Base-by-base conservation (phyloP, 1,140 invertebrate genomes). In the Aphaenogaster rudis region DNA sequence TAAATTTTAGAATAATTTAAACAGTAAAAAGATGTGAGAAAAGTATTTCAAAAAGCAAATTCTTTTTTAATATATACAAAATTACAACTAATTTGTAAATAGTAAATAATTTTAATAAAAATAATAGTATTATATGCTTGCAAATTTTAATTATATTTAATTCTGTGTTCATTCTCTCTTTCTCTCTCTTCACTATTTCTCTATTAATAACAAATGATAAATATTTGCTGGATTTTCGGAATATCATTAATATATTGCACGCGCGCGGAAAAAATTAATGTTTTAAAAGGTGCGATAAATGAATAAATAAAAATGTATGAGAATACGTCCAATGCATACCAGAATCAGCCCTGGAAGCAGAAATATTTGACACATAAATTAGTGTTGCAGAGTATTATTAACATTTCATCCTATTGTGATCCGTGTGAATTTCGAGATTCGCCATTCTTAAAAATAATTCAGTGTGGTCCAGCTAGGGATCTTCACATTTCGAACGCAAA, bases 311-410 rank as follows among this genome's bases (percentile, higher is more conserved):
- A 86, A 52, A 69, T 69, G 9, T 42, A 86, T 54, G 50, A 59
- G 42, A 81, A 71, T 86, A 87, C 85, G 84, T 92, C 86, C 88
- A 91, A 91, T 90, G 91, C 90, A 91, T 92, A 92, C 91, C 92
- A 92, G 88, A 92, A 93, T 91, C 93, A 93, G 93, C 88, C 92
- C 93, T 93, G 92, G 88, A 93, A 93, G 92, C 90, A 93, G 91
- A 93, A 93, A 93, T 90, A 93, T 92, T 90, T 90, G 63, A 91
- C 88, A 91, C 78, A 88, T 90, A 91, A 90, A 90, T 92, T 92
- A 92, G 90, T 87, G 76, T 80, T 80, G 88, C 17, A 74, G 66
- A 86, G 33, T 86, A 82, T 59, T 72, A 88, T 82, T 81, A 86
- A 81, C 33, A 80, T 85, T 74, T 85, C 52, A 57, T 86, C 50